Base-by-base conservation (phyloP, 2,888 invertebrate genomes). In the Cotesia congregata region DNA sequence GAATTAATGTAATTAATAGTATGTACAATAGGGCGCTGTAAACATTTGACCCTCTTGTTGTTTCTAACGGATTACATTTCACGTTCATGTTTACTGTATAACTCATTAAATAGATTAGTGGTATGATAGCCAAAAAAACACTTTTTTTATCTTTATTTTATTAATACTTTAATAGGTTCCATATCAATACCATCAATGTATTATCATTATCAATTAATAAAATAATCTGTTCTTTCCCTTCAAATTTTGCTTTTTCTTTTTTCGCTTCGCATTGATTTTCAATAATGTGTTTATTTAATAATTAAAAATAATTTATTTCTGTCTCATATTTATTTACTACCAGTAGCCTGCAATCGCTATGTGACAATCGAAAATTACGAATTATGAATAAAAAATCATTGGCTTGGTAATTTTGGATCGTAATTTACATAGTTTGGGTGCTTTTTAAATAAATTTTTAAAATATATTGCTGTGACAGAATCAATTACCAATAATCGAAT, bases 101-200 rank as follows among this genome's bases (percentile, higher is more conserved):
- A 62, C 62, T 38, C 20, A 65, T 12, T 30, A 65, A 65, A 38
- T 5, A 65, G 65, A 65, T 65, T 65, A 65, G 65, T 20, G 30
- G 30, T 65, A 12, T 12, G 38, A 20, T 12, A 65, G 65, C 65
- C 12, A 7, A 65, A 65, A 65, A 65, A 65, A 5, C 38, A 38
- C 38, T 38, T 30, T 65, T 65, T 38, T 30, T 38, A 12, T 65
- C 9, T 30, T 65, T 9, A 62, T 20, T 30, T 65, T 9, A 50
- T 12, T 50, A 50, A 50, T 50, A 50, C 12, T 50, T 7, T 50
- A 50, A 50, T 50, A 50, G 15, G 17, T 41, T 59, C 20, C 59
- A 39, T 17, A 39, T 68, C 68, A 68, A 41, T 67, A 67, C 20
- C 41, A 68, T 39, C 39, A n/a, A n/a, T 68, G 2, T 67, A 50